Base-by-base conservation (phyloP, 2,113 vertebrate genomes). In the Psammodynastes pulverulentus region DNA sequence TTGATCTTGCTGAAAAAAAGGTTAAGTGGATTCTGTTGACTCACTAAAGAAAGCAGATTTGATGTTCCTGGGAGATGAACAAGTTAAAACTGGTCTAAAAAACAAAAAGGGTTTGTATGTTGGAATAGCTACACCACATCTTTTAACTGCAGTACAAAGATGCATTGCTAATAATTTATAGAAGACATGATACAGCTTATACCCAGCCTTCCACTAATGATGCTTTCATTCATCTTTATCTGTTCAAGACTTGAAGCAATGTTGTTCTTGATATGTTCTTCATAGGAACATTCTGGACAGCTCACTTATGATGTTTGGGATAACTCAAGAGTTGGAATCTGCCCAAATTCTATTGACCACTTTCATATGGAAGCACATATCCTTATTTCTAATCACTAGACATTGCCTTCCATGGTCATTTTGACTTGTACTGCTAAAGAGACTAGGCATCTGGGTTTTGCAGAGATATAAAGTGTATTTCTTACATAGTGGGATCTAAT, bases 21-120 rank as follows among this genome's bases (percentile, higher is more conserved):
- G 96, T 96, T 96, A 97, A 96, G 96, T 96, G 94, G 93, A 91
- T 95, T 93, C 94, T 93, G 94, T 95, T 96, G 96, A 93, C 91
- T 95, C 94, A 96, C 90, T 9, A 92, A 95, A 90, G 87, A 96
- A 96, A 96, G 93, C 95, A 96, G 93, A 96, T 95, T 88, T 92
- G 92, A 90, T 91, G 91, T 93, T 93, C 79, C 15, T 17, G 4
- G 86, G 79, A 67, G 93, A 84, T 91, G 93, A 95, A 93, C 34
- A 49, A 49, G 93, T 79, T 9, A 96, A 91, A 92, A 95, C 91
- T 72, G 87, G 92, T 93, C 90, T 26, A 89, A 89, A 92, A 93
- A 90, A 90, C 0, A 3, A 86, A 21, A 58, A 26, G 29, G 90
- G 94, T 94, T 96, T 53, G 62, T 92, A 92, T 0, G 0, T 43